phyloP scores from a whole-genome alignment of 2,797 vertebrate genomes.

The Ctenopoma multispine region DNA sequence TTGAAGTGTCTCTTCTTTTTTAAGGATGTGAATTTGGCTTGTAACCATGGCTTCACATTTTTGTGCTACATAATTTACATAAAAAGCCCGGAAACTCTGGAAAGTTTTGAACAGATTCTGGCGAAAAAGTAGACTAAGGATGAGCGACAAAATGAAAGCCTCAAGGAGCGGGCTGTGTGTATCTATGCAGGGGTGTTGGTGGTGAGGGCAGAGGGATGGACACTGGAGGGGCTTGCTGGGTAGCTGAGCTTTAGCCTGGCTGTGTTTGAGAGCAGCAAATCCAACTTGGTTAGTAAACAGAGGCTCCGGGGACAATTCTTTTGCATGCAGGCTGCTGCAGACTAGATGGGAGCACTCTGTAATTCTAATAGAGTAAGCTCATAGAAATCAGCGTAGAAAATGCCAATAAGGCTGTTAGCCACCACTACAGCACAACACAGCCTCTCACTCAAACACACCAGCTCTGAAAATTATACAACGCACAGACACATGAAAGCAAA shows the following conservation, averaged over 20 bases:
- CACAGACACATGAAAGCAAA: conserved; percentile 40
- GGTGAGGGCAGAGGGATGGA: conserved; percentile 56
- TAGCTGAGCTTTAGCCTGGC: conserved; percentile 84
- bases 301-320: conserved; percentile 84
- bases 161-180: conserved; percentile 61
- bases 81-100: conserved; percentile 82
- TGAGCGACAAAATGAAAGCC: conserved; percentile 85
- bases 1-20: conserved; percentile 78
- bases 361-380: conserved; percentile 83
- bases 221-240: conserved; percentile 74
- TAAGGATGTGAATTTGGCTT: conserved; percentile 79
- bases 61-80: conserved; percentile 85
- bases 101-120: conserved; percentile 85
- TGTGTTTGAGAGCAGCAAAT: conserved; percentile 84
- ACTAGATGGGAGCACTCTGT: conserved; percentile 79
- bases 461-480: conserved; percentile 50
- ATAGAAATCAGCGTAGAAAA: conserved; percentile 83
- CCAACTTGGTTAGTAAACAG: conserved; percentile 88
- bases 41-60: conserved; percentile 76
- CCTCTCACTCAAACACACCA: conserved; percentile 51
- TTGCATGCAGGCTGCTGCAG: conserved; percentile 78
- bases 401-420: conserved; percentile 78
- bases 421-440: conserved; percentile 48
- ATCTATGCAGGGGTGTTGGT: conserved; percentile 46
- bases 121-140: conserved; percentile 82